A percentile compares a stretch with the other conserved stretches of the same genome.
These are phyloP conservation scores for Nephrotoma guestfalica DNA, from an alignment of 2,888 invertebrate genomes.

Conservation along the genomic window DNA sequence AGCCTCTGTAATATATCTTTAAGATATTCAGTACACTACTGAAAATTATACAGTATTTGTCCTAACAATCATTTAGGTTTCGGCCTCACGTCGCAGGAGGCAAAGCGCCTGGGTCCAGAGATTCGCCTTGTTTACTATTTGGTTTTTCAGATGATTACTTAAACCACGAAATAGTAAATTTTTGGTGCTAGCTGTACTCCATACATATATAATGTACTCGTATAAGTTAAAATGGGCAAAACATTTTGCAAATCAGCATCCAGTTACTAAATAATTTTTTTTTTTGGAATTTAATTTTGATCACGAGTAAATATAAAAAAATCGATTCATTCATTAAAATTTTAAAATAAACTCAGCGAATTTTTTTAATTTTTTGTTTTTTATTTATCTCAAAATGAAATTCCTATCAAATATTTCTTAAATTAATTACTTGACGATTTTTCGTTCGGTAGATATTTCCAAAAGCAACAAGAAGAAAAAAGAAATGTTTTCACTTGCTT, in stretches of 20 bases:
- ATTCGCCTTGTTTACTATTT: too few species aligned
- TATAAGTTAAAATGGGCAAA: background rate
- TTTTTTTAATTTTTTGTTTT: background rate
- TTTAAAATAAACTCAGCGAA: background rate
- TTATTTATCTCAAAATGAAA: background rate
- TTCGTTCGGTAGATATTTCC: background rate
- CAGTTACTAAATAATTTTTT: background rate
- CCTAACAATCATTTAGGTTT: too few species aligned
- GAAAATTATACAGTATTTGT: too few species aligned
- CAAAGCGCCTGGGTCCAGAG: too few species aligned
- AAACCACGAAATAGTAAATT: too few species aligned
- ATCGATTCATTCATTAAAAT: background rate
- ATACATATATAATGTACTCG: too few species aligned
- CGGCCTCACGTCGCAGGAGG: too few species aligned
- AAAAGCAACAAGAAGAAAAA: background rate
- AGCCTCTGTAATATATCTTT: too few species aligned
- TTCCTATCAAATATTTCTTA: background rate
- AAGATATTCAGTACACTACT: too few species aligned
- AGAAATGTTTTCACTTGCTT: background rate
- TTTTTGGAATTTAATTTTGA: background rate
- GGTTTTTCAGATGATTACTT: too few species aligned
- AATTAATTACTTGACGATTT: background rate
- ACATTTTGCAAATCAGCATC: background rate
- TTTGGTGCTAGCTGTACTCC: too few species aligned
- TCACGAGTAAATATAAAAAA: background rate